Base-by-base conservation (phyloP, 1,140 invertebrate species). In the Scaptomyza graminum region DNA sequence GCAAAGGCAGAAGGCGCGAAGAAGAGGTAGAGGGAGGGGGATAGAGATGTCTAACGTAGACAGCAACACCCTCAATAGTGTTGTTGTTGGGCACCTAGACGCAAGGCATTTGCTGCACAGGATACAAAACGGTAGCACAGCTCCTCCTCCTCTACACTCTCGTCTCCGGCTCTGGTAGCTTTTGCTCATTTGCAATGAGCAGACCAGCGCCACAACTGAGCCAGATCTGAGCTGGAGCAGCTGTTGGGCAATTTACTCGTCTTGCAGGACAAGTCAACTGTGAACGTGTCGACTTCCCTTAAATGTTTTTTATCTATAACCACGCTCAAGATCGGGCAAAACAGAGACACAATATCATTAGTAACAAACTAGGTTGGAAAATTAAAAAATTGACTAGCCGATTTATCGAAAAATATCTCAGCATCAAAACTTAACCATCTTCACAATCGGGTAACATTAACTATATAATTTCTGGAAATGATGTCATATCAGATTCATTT, bases 401-500 rank as follows among this genome's bases (percentile, higher is more conserved):
- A n/a, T n/a, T n/a, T n/a, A n/a, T n/a, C n/a, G n/a, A n/a, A n/a
- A n/a, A n/a, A n/a, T n/a, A n/a, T n/a, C n/a, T n/a, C n/a, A n/a
- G n/a, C n/a, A n/a, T 18, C 18, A 18, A 18, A 18, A 18, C 18
- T 18, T 18, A 1, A 18, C 18, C 18, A 18, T 18, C 18, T 18
- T 18, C 3, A 18, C 18, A 18, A 18, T 1, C 18, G 18, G 18
- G 1, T 18, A 18, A 18, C 28, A 28, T 28, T 28, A 28, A 28
- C 18, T 18, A 28, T 4, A 50, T 37, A 12, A 52, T 41, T 25
- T 41, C 22, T 16, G 6, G 9, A 41, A 50, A 25, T 52, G 31
- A 52, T 62, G 60, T 57, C 47, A 62, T 25, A 44, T 18, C 37
- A 44, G 16, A 55, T 63, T 41, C 22, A 43, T 22, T 25, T 47